phyloP scores from a whole-genome alignment of 2,113 vertebrate species.

The Anolis sagrei region DNA sequence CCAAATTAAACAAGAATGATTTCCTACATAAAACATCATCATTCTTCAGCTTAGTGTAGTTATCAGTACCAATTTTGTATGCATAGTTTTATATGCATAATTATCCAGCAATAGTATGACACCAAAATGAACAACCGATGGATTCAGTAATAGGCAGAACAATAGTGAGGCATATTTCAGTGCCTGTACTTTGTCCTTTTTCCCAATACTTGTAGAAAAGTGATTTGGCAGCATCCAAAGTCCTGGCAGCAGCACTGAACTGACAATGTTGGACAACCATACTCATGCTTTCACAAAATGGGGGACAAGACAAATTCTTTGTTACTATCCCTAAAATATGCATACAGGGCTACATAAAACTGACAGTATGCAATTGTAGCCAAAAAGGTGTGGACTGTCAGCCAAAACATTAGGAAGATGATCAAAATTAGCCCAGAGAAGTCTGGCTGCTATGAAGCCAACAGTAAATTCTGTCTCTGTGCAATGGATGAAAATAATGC shows the following conservation, averaged over 20 bases:
- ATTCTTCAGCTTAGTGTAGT: no score
- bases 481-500: slow-evolving; percentile 34
- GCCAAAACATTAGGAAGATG: slow-evolving; percentile 23
- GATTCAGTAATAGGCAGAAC: not conserved
- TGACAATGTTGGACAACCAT: not conserved
- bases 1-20: not conserved
- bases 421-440: slow-evolving; percentile 53
- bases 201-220: not conserved
- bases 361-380: no score
- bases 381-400: slow-evolving; percentile 7
- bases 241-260: not conserved
- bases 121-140: not conserved
- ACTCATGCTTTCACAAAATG: not conserved
- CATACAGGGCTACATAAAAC: not conserved
- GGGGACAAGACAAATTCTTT: not conserved
- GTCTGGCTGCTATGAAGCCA: slow-evolving; percentile 20
- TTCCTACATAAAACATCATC: not conserved
- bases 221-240: not conserved
- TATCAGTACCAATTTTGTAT: no score
- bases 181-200: not conserved
- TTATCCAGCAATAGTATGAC: not conserved
- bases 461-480: slow-evolving; percentile 44
- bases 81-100: not conserved
- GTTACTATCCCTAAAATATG: not conserved
- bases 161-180: not conserved